Evolutionary conservation across 2,888 invertebrate genomes (phyloP), one percentile per base, ranked within the genome.

Genomic region (Drosophila buzzatii): DNA sequence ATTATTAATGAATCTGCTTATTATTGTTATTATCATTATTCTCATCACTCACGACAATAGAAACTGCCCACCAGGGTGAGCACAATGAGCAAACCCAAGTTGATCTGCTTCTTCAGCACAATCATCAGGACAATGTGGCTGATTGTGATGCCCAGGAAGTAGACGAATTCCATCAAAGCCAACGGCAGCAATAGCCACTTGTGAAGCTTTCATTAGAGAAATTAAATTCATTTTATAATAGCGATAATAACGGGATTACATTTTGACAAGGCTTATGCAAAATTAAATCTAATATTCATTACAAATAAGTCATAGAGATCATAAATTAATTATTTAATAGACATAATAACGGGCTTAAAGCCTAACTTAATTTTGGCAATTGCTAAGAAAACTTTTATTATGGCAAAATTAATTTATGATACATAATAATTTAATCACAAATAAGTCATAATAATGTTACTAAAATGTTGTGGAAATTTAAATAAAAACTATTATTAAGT

Each of bases 101-200:
- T 75, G 6, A 79, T 63, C 7, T 79, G 66, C 44, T 79, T 77
- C 44, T 79, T 77, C 0, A 91, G 72, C 61, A 91, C 76, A 0
- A 92, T 90, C 93, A 93, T 93, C 4, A 89, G 42, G 0, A 92
- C 60, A 49, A 93, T 86, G 64, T 93, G 93, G 0, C 70, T 39
- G 6, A 64, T 45, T 1, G 86, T 72, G 0, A 82, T 56, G 4
- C 41, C 23, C 8, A 83, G 20, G n/a, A 91, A 85, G 4, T 83
- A 82, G 0, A 78, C 2, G 4, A 91, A 81, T 60, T 92, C 91
- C 20, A 79, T 70, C 0, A 91, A n/a, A 1, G 91, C 91, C 55
- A 90, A 76, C 0, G 93, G 93, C 1, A 92, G 20, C 2, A 93
- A 45, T 12, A 85, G 59, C 85, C 87, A 89, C 64, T 91, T 93